phyloP scores from a whole-genome alignment of 2,113 vertebrate species.

The Elanus axillaris region DNA sequence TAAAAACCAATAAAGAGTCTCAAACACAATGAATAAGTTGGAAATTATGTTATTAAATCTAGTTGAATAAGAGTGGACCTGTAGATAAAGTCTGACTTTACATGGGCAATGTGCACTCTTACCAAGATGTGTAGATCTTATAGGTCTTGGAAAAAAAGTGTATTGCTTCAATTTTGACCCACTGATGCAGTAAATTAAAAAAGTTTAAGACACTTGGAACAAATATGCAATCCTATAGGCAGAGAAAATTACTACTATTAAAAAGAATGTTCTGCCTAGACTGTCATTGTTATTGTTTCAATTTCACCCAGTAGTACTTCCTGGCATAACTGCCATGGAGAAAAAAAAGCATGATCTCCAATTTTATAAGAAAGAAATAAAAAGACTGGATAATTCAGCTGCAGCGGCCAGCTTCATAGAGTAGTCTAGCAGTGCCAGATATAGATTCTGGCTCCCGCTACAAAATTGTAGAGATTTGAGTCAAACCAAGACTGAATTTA shows the following conservation, averaged over 20 bases:
- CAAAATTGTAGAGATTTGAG: background rate
- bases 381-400: background rate
- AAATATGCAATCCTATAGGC: background rate
- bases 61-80: background rate
- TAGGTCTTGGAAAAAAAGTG: background rate
- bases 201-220: background rate
- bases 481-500: background rate
- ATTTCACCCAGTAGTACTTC: background rate
- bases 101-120: background rate
- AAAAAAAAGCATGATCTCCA: background rate
- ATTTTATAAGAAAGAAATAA: background rate
- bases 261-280: background rate
- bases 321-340: background rate
- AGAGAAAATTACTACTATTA: background rate
- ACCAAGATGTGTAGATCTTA: background rate
- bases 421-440: background rate
- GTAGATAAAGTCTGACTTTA: background rate
- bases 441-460: background rate
- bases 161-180: background rate
- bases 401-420: background rate
- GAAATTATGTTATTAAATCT: background rate
- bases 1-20: background rate
- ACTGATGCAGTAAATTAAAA: conserved; percentile 2
- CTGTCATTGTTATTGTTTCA: background rate
- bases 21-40: background rate